Percentiles rank a stretch among this genome's conserved stretches.
These are phyloP conservation scores for Heliocidaris erythrogramma DNA, from an alignment of 35 echinoderm and acorn worm species.

Conservation along the genomic window DNA sequence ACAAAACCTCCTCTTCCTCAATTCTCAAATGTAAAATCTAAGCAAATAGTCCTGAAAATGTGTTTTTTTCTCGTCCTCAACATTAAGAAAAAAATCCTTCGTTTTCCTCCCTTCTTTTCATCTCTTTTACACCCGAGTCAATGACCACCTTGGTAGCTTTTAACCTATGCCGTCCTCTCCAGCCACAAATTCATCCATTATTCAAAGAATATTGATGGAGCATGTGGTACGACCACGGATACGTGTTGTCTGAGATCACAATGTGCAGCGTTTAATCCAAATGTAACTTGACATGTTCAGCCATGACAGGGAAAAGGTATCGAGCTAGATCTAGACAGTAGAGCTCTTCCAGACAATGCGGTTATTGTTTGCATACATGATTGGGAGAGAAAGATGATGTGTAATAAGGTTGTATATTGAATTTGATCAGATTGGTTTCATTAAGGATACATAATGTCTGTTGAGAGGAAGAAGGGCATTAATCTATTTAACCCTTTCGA, in stretches of 20 bases:
- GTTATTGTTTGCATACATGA: too few relatives aligned
- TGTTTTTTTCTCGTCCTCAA: not conserved
- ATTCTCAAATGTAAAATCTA: not conserved
- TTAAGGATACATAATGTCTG: too few relatives aligned
- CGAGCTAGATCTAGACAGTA: too few relatives aligned
- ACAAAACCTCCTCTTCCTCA: not conserved
- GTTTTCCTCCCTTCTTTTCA: not conserved
- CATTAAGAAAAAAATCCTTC: not conserved
- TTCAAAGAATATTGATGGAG: constrained; percentile 7
- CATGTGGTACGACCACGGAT: not conserved
- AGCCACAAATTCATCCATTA: constrained; percentile 29
- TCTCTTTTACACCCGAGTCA: not conserved
- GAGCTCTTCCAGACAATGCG: too few relatives aligned
- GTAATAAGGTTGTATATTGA: too few relatives aligned
- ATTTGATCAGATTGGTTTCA: too few relatives aligned
- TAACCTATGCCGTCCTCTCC: not conserved
- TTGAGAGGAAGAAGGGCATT: too few relatives aligned
- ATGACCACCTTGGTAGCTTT: constrained; percentile 30
- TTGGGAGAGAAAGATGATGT: too few relatives aligned
- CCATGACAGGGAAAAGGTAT: not conserved
- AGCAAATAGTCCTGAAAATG: not conserved
- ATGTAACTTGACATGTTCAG: not conserved
- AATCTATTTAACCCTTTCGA: too few relatives aligned
- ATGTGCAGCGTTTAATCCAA: not conserved
- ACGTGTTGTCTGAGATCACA: not conserved